phyloP scores from a whole-genome alignment of 2,797 vertebrate species.

The Zalophus californianus region DNA sequence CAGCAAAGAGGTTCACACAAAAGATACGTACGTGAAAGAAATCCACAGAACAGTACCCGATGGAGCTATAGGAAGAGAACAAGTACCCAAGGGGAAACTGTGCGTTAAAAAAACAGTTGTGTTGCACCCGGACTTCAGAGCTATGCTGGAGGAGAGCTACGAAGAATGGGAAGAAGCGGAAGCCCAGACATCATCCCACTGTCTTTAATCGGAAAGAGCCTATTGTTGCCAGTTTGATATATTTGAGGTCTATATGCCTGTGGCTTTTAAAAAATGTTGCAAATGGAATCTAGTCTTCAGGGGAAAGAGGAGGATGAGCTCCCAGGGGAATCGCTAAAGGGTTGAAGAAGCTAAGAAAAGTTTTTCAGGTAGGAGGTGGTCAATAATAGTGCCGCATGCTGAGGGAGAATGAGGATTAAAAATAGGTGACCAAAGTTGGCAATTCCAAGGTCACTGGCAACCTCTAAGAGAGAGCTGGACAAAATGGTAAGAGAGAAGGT shows the following conservation, averaged over 20 bases:
- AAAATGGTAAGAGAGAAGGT: background rate
- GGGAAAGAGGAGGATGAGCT: background rate
- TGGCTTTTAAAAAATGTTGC: background rate
- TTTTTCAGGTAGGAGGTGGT: background rate
- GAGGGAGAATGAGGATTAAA: background rate
- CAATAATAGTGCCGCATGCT: background rate
- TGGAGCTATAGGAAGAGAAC: background rate
- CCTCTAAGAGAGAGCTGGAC: background rate
- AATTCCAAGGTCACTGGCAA: background rate
- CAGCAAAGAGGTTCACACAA: background rate
- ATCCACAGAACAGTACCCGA: background rate
- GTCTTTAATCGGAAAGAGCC: background rate
- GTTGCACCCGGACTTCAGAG: background rate
- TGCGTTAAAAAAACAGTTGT: background rate
- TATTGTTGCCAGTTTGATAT: background rate
- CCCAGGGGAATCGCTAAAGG: background rate
- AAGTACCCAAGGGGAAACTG: background rate
- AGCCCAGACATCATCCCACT: background rate
- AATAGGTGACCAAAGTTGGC: background rate
- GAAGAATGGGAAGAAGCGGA: background rate
- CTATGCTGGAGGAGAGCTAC: background rate
- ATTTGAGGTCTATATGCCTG: background rate
- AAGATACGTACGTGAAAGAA: slow-evolving; percentile 21
- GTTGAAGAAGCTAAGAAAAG: background rate
- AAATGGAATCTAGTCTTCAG: background rate